phyloP scores from a whole-genome alignment of 1,140 invertebrate species.

The Drosophila nigrodunni region DNA sequence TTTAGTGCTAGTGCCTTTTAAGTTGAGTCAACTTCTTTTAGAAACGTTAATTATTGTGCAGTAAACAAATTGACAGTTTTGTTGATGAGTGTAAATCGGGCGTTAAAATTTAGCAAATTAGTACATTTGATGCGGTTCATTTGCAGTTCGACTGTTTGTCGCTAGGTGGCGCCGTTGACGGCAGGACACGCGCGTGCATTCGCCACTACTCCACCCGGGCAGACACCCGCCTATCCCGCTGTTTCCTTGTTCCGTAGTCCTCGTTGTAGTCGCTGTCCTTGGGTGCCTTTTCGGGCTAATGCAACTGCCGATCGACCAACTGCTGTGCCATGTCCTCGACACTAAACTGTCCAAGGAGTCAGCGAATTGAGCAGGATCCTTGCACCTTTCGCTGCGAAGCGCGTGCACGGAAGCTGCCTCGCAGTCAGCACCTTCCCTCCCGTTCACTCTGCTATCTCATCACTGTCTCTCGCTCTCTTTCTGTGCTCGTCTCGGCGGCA shows the following conservation, averaged over 20 bases:
- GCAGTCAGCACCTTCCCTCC: slow-evolving; percentile 19
- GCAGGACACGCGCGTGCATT: slow-evolving; percentile 45
- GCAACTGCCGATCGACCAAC: slow-evolving; percentile 49
- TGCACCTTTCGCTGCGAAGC: slow-evolving; percentile 49
- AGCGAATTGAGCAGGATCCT: slow-evolving; percentile 11
- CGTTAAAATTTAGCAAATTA: not conserved
- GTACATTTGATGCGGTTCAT: not conserved
- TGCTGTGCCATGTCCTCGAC: slow-evolving; percentile 71
- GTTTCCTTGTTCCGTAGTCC: not conserved
- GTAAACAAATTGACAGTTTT: too few relatives aligned
- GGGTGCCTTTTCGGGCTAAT: slow-evolving; percentile 55
- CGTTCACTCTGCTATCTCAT: slow-evolving; percentile 6
- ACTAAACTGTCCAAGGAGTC: slow-evolving; percentile 45
- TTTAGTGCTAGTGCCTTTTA: too few relatives aligned
- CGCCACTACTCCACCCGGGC: slow-evolving; percentile 34
- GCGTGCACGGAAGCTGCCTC: slow-evolving; percentile 73
- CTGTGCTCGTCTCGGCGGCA: slow-evolving; percentile 20
- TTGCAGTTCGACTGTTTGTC: slow-evolving; percentile 12
- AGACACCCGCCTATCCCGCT: slow-evolving; percentile 35
- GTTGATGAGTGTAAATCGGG: not conserved
- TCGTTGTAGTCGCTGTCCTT: slow-evolving; percentile 27
- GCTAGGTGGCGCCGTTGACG: slow-evolving; percentile 41
- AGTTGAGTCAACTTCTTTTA: too few relatives aligned
- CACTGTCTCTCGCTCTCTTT: slow-evolving; percentile 2
- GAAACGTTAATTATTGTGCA: too few relatives aligned